phyloP scores from a whole-genome alignment of 2,113 vertebrate genomes.

The Daboia siamensis region DNA sequence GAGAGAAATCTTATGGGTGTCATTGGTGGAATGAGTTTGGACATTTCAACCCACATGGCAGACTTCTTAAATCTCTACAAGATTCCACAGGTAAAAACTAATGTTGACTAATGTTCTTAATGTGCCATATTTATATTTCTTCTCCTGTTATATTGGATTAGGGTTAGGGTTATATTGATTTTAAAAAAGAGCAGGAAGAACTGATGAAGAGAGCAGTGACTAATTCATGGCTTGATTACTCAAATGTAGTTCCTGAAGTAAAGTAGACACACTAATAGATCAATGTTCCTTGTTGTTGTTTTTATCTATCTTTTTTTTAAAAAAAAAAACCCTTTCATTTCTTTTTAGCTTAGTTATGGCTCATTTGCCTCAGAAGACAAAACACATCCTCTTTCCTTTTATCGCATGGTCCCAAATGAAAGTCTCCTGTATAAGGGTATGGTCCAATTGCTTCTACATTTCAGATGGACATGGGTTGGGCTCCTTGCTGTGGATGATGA shows the following conservation, averaged over 20 bases:
- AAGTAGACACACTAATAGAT: not conserved
- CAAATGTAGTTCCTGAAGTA: not conserved
- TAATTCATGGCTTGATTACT: not conserved
- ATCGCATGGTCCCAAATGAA: not conserved
- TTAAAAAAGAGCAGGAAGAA: not conserved
- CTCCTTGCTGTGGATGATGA: not conserved
- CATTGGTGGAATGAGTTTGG: not conserved
- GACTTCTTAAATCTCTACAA: not conserved
- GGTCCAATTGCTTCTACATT: not conserved
- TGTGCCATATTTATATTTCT: not conserved
- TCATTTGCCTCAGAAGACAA: not conserved
- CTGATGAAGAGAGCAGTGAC: not conserved
- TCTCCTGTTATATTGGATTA: not conserved
- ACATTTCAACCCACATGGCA: not conserved
- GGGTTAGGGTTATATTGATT: too few species aligned
- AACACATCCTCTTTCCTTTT: not conserved
- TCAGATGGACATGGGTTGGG: conserved; percentile 1
- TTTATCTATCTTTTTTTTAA: not conserved
- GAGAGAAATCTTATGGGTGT: not conserved
- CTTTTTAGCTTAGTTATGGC: not conserved
- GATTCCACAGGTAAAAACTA: not conserved
- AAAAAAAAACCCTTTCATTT: not conserved
- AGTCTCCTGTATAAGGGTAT: not conserved
- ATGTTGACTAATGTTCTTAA: not conserved
- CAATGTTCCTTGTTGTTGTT: not conserved